Percentiles rank a stretch among this genome's conserved stretches.
These are phyloP conservation scores for Manduca sexta DNA, from an alignment of 1,140 invertebrate genomes.

Conservation along the genomic window DNA sequence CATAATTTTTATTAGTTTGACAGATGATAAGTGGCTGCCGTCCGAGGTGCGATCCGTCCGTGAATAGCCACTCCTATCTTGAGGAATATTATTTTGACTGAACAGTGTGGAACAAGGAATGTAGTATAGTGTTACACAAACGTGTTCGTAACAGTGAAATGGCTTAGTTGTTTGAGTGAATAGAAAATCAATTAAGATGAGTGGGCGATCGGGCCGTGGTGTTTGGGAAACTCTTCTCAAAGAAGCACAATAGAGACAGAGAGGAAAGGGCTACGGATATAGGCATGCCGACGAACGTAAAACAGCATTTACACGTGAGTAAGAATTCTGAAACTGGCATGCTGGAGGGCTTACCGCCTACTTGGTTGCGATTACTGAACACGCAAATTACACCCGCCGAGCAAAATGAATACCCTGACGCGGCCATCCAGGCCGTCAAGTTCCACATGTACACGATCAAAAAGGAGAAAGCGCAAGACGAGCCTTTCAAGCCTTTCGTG, in stretches of 20 bases:
- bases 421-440: conserved; percentile 88
- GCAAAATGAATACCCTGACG: conserved; percentile 93
- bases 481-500: conserved; percentile 83
- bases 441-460: conserved; percentile 92
- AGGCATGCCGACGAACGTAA: conserved; percentile 84
- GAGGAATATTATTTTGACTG: conserved; percentile 25
- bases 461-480: conserved; percentile 77
- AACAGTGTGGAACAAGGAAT: conserved; percentile 38
- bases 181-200: conserved; percentile 54
- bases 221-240: conserved; percentile 68
- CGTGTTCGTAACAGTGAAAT: conserved; percentile 33
- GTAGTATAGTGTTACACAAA: conserved; percentile 47
- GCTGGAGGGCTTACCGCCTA: conserved; percentile 83
- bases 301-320: conserved; percentile 86
- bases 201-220: conserved; percentile 63
- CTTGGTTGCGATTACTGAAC: conserved; percentile 87
- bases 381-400: conserved; percentile 91
- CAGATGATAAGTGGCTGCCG: conserved; percentile 53
- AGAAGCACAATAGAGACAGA: conserved; percentile 46
- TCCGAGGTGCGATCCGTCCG: conserved; percentile 50
- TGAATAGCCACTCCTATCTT: conserved; percentile 63
- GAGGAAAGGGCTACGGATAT: conserved; percentile 76
- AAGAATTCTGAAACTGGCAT: conserved; percentile 85
- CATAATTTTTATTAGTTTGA: conserved; percentile 28
- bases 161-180: conserved; percentile 38